Base-by-base conservation (phyloP, 2,797 vertebrate genomes). In the Acanthis flammea region DNA sequence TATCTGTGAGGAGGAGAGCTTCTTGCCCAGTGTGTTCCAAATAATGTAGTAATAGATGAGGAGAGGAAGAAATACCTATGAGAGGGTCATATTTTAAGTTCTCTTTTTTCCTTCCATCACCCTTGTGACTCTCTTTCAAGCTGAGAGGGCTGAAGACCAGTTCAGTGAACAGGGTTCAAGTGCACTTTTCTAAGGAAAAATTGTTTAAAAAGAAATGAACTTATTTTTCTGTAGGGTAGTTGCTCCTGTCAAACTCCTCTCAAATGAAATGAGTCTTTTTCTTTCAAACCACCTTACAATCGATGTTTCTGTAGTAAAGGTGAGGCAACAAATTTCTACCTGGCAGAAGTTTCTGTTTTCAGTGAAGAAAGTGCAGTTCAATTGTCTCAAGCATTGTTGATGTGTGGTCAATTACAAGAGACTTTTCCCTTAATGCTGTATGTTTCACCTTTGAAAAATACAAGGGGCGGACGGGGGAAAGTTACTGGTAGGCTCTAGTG, bases 111-210 rank as follows among this genome's bases (percentile, higher is more conserved):
- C 6, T 86, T 58, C 19, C 5, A 1, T 60, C 24, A 4, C 5
- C 1, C 4, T 31, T 42, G 0, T 9, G 14, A 3, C 30, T 47
- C 30, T 47, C 5, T 68, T 76, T 81, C 22, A 53, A 71, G 45
- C 16, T 57, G 35, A 51, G 66, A 68, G 30, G 15, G 44, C 62
- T 45, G 47, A 41, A 27, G 18, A 37, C 14, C 1, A 3, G 2
- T 33, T 54, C 1, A 3, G 11, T 31, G 47, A 39, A 23, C 1
- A 35, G 30, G 8, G 14, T 45, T 79, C 7, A n/a, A 8, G 16
- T 27, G 25, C 3, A 2, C 0, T 0, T 41, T 58, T 73, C 12
- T 39, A 31, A 57, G n/a, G 48, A 51, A 37, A 42, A 60, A 44
- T 0, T 19, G 5, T 17, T 73, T 21, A 51, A 71, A n/a, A 9